A percentile compares a stretch with the other conserved stretches of the same genome.
These are phyloP conservation scores for Poeciliopsis retropinna DNA, from an alignment of 2,113 vertebrate species.

Conservation along the genomic window DNA sequence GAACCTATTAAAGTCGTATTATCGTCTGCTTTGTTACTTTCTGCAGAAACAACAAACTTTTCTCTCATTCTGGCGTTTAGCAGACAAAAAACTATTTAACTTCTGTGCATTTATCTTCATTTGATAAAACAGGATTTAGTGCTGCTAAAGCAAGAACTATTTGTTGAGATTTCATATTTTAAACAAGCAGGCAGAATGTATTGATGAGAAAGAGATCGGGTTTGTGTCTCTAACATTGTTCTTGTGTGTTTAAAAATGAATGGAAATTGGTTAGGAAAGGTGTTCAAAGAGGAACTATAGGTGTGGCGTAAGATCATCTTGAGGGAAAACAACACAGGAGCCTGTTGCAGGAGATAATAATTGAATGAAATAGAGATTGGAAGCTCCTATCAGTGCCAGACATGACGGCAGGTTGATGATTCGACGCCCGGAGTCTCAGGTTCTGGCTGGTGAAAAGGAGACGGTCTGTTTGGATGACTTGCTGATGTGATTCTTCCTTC, in stretches of 20 bases:
- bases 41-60: too few relatives aligned
- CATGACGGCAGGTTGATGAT: slow-evolving; percentile 68
- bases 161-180: background rate
- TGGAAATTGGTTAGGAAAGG: slow-evolving; percentile 37
- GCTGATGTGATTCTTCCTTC: slow-evolving; percentile 43
- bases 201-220: slow-evolving; percentile 1
- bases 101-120: too few relatives aligned
- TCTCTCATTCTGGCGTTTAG: too few relatives aligned
- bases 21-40: too few relatives aligned
- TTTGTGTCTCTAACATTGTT: slow-evolving; percentile 19
- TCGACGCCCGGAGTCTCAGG: slow-evolving; percentile 39
- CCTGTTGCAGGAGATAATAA: slow-evolving; percentile 67
- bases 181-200: background rate
- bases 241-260: slow-evolving; percentile 29
- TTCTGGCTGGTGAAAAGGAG: slow-evolving; percentile 49
- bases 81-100: too few relatives aligned
- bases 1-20: too few relatives aligned
- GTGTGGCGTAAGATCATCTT: slow-evolving; percentile 52
- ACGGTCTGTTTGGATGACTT: slow-evolving; percentile 37
- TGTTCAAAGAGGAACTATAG: slow-evolving; percentile 29
- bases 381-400: slow-evolving; percentile 72
- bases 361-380: slow-evolving; percentile 76
- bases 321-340: slow-evolving; percentile 53
- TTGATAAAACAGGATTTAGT: too few relatives aligned
- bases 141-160: too few relatives aligned